Evolutionary conservation across 2,113 vertebrate genomes (phyloP).

Genomic region (Rhinoderma darwinii): DNA sequence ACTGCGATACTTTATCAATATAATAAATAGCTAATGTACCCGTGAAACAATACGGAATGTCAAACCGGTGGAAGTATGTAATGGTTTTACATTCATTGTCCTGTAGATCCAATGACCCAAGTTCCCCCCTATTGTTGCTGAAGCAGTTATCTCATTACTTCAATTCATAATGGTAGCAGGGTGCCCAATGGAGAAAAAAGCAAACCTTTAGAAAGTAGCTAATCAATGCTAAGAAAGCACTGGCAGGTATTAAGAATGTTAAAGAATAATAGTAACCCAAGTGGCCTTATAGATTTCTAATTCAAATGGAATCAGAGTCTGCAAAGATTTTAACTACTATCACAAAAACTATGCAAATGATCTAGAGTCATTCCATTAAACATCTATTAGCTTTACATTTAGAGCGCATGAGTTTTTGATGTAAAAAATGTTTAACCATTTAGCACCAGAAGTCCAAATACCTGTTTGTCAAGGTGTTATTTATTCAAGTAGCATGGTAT

Average conservation of each 20-base stretch:
- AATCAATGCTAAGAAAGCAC: slow-evolving; percentile 49
- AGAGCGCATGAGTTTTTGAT: background rate
- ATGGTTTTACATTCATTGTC: background rate
- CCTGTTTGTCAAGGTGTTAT: no score
- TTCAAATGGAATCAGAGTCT: slow-evolving; percentile 35
- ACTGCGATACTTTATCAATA: background rate
- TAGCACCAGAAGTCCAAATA: no score
- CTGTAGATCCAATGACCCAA: background rate
- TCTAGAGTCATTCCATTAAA: background rate
- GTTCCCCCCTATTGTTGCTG: background rate
- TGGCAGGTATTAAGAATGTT: slow-evolving; percentile 47
- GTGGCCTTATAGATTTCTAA: slow-evolving; percentile 53
- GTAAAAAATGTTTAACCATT: background rate
- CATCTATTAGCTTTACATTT: background rate
- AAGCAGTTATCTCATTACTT: slow-evolving; percentile 48
- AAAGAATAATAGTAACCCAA: slow-evolving; percentile 52
- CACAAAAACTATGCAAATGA: slow-evolving; percentile 25
- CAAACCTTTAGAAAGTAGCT: slow-evolving; percentile 44
- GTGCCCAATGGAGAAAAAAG: slow-evolving; percentile 42
- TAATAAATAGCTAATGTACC: background rate
- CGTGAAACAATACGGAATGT: background rate
- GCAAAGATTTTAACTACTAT: slow-evolving; percentile 36
- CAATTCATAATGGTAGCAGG: slow-evolving; percentile 44
- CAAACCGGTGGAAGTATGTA: background rate
- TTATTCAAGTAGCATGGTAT: no score